These are phyloP conservation scores for Harpagifer antarcticus DNA, from an alignment of 2,797 vertebrate genomes.

Conservation along the genomic window DNA sequence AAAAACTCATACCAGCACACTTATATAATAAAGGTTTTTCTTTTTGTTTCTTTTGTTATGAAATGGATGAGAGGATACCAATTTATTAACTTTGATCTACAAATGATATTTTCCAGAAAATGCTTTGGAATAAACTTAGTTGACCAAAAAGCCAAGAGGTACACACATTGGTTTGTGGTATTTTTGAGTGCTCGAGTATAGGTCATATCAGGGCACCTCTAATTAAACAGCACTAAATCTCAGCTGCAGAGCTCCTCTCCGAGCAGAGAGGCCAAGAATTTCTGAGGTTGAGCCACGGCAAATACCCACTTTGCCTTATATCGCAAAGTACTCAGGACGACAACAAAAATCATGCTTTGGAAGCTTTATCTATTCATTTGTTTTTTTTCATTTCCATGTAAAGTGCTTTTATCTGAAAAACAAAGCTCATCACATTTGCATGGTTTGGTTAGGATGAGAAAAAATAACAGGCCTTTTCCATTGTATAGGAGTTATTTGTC, in stretches of 20 bases:
- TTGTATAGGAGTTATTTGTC: slow-evolving; percentile 17
- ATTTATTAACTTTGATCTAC: slow-evolving; percentile 33
- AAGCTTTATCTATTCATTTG: background rate
- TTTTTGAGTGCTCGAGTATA: background rate
- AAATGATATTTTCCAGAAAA: slow-evolving; percentile 41
- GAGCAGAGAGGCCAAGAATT: slow-evolving; percentile 24
- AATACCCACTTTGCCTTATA: slow-evolving; percentile 55
- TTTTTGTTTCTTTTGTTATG: slow-evolving; percentile 35
- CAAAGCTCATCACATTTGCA: slow-evolving; percentile 29
- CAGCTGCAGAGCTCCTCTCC: slow-evolving; percentile 38
- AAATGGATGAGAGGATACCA: slow-evolving; percentile 28
- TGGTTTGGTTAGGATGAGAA: slow-evolving; percentile 42
- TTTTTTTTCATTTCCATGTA: slow-evolving; percentile 32
- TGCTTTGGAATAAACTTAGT: slow-evolving; percentile 39
- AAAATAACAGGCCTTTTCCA: slow-evolving; percentile 14
- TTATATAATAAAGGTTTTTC: slow-evolving; percentile 36
- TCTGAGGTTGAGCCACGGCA: slow-evolving; percentile 15
- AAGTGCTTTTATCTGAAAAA: slow-evolving; percentile 61
- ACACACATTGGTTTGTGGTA: slow-evolving; percentile 21
- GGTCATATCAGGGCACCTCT: slow-evolving; percentile 29
- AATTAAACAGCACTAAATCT: slow-evolving; percentile 42
- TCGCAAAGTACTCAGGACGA: slow-evolving; percentile 63
- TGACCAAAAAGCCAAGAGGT: slow-evolving; percentile 30
- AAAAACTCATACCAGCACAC: slow-evolving; percentile 59
- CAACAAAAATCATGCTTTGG: slow-evolving; percentile 31